Evolutionary conservation across 2,113 vertebrate species (phyloP), one percentile per base, ranked within the genome.

Genomic region (Cheilinus undulatus): DNA sequence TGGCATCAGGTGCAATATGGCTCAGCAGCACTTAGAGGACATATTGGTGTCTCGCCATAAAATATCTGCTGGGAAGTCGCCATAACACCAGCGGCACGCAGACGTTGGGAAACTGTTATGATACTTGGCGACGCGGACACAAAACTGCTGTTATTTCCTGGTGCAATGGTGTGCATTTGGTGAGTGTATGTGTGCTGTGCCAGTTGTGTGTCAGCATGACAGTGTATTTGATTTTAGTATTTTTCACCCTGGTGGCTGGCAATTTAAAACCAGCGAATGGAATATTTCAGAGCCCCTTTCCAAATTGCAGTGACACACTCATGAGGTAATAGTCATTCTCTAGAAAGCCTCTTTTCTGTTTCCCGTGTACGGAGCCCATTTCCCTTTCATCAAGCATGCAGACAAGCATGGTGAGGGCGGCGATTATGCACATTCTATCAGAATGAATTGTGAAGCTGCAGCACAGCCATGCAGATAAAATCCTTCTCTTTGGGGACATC

Each of bases 201-300:
- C 76, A 76, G 69, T 69, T 82, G 73, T 70, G 75, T 78, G 79
- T 88, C 66, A 59, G 64, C 11, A 53, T 76, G 74, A 60, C 73
- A 61, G 22, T 78, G 75, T 75, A 82, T 88, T 87, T 88, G 77
- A 88, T 88, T 89, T 82, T 52, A 82, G 72, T 76, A 83, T 91
- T 91, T 90, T 70, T 88, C 89, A 88, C 84, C 87, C 84, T 88
- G 77, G 69, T 82, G 82, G 80, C 54, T 84, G 82, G 81, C 91
- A 88, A 91, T 92, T 90, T 81, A 83, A 86, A 87, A 78, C 80
- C 73, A 78, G 62, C 65, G 81, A 92, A 90, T 89, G 80, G 73
- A 92, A 92, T 91, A 88, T 89, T 89, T 86, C 82, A 70, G 51
- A 79, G 71, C 45, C 78, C 76, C 79, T 85, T 81, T 48, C 57